Conservation (phyloP, 2,888 invertebrate genomes). For the Thecophora atra region DNA sequence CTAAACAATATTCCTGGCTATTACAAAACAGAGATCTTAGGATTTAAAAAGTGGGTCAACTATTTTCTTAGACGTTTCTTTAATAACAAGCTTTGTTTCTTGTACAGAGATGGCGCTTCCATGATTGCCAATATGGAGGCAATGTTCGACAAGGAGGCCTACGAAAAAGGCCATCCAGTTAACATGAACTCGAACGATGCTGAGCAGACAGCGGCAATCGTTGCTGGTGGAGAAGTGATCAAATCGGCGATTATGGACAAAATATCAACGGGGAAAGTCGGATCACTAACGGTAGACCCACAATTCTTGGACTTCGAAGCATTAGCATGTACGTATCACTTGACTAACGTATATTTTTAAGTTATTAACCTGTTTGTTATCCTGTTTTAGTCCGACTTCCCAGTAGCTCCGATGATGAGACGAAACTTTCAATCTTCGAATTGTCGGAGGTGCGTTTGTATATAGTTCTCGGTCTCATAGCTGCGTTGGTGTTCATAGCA, state of each 20-base stretch:
- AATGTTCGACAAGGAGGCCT: slow-evolving; percentile 76
- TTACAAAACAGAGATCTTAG: slow-evolving; percentile 74
- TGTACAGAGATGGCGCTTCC: slow-evolving; percentile 70
- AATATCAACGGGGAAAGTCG: slow-evolving; percentile 77
- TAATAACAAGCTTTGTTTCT: not conserved
- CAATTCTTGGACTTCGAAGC: slow-evolving; percentile 80
- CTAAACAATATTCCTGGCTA: slow-evolving; percentile 77
- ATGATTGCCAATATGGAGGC: slow-evolving; percentile 81
- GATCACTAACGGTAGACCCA: slow-evolving; percentile 83
- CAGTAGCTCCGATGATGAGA: slow-evolving; percentile 60
- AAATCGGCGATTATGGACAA: slow-evolving; percentile 75
- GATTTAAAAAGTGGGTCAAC: slow-evolving; percentile 75
- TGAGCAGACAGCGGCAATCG: slow-evolving; percentile 44
- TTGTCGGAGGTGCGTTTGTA: slow-evolving; percentile 80
- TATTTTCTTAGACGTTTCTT: not conserved
- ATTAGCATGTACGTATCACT: slow-evolving; percentile 72
- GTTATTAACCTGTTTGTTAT: too few relatives aligned
- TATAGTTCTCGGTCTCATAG: slow-evolving; percentile 84
- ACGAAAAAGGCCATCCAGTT: slow-evolving; percentile 71
- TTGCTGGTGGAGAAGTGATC: slow-evolving; percentile 57
- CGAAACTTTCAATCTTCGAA: slow-evolving; percentile 70
- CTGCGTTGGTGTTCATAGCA: slow-evolving; percentile 80
- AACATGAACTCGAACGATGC: slow-evolving; percentile 48
- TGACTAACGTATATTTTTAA: too few relatives aligned
- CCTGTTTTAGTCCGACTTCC: slow-evolving; percentile 57